Evolutionary conservation across 1,140 invertebrate species (phyloP), one percentile per base, ranked within the genome.

Genomic region (Megathymus violae): DNA sequence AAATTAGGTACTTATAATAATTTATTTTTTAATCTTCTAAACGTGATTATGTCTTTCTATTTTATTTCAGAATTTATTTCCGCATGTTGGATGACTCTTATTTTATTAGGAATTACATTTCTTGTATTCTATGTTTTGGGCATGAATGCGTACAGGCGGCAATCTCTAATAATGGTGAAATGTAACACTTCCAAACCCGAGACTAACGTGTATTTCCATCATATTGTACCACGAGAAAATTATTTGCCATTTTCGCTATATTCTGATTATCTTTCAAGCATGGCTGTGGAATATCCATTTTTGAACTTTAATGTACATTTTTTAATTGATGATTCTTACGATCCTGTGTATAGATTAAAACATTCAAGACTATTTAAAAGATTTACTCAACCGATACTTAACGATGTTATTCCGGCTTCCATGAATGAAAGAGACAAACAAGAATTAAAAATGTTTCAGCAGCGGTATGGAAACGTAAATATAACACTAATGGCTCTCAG

Each of bases 51-150:
- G n/a, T n/a, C n/a, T n/a, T n/a, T n/a, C n/a, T 6, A 41, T 67
- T 62, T 71, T 61, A 31, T 88, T 85, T 22, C 85, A 89, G 87
- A 89, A 66, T 76, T 78, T 41, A 51, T 87, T 14, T 85, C 82
- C 7, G 76, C 84, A 6, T 88, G 77, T 65, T 88, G 87, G 87
- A 85, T 89, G 80, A 80, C 83, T 13, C 38, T 80, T 6, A 80
- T 82, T 27, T 52, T 89, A 25, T 43, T 89, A 10, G 77, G 77
- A 31, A 79, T 88, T 65, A 79, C 82, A 6, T 84, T 87, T 51
- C 52, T 88, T 1, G 72, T 82, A 9, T 82, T 88, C 64, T 88
- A 82, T 44, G 75, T 69, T 14, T 60, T 88, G 16, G 82, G 76
- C 3, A 76, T 84, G 48, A 79, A 74, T 25, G 68, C 67, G 7